Evolutionary conservation across 2,797 vertebrate species (phyloP), one percentile per base, ranked within the genome.

Genomic region (Tarsius wallacei): DNA sequence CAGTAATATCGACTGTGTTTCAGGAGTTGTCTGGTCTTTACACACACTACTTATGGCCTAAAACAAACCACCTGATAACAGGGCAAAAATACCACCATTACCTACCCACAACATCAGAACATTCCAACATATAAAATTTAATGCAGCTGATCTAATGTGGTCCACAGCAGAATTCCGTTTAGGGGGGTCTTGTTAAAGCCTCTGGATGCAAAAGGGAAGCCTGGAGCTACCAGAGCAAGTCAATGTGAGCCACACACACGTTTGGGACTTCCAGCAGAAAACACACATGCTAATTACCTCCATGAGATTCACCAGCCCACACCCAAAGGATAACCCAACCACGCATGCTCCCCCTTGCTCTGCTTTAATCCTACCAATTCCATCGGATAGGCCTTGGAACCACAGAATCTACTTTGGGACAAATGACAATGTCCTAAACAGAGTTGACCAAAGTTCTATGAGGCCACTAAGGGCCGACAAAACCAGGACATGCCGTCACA

Each of bases 401-500:
- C 22, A 22, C 5, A n/a, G 57, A 26, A 12, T 47, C 47, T 17
- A 66, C 64, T 57, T 2, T 66, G 85, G 61, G 74, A 85, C 31
- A 80, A 70, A 36, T 0, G 28, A 10, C 78, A 70, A 12, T 26
- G 14, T 77, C 80, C 57, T 2, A 15, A 33, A 28, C 14, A 2
- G 8, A 87, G 64, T 5, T 9, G 17, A 26, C 22, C 13, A 24
- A 85, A 33, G 42, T 47, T 15, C 49, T 19, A 8, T 0, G 6
- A 88, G 36, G 22, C 36, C 76, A 21, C 15, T 0, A 3, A 17
- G 7, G 47, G 5, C 8, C 3, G 15, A 55, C 3, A 51, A 33
- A 22, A 26, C 49, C 28, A 42, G 13, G 6, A 4, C 7, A 0
- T 0, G 6, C 0, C 0, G 11, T 2, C 1, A 14, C n/a, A 17